A percentile compares a stretch with the other conserved stretches of the same genome.
Conservation (phyloP, 2,797 vertebrate genomes). For the Anomalospiza imberbis region DNA sequence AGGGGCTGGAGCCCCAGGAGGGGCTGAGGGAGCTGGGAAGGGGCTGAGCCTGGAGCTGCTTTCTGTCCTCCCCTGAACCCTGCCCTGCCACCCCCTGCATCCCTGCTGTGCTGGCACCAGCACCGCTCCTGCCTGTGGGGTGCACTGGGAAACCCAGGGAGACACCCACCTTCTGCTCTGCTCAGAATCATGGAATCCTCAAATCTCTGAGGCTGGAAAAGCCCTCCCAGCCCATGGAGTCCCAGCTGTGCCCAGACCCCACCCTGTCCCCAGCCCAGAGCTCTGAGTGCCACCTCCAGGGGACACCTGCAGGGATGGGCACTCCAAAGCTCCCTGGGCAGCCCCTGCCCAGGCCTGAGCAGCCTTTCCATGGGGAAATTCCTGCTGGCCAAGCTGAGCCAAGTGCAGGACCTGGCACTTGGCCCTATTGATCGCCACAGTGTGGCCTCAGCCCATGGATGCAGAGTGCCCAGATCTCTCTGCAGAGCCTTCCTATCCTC, state of each 20-base stretch:
- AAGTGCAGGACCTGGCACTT: not conserved
- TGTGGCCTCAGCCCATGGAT: not conserved
- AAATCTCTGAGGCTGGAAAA: not conserved
- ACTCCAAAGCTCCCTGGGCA: not conserved
- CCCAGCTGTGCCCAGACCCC: not conserved
- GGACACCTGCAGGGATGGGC: not conserved
- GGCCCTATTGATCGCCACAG: no score
- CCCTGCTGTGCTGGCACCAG: rapidly evolving
- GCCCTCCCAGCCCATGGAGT: not conserved
- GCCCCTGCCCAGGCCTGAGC: not conserved
- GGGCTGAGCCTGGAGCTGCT: not conserved
- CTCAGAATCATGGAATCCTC: not conserved
- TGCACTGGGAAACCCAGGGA: not conserved
- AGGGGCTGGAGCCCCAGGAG: not conserved
- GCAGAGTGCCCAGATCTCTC: not conserved
- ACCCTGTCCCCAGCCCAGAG: not conserved
- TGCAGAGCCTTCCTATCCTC: not conserved
- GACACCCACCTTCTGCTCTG: not conserved
- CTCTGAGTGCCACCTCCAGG: not conserved
- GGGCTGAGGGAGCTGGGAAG: not conserved
- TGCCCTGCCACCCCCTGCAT: not conserved
- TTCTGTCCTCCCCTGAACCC: not conserved
- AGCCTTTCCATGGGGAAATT: not conserved
- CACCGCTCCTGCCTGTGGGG: not conserved
- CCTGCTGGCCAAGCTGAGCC: not conserved